phyloP scores from a whole-genome alignment of 1,140 invertebrate genomes.

The Contarinia nasturtii region DNA sequence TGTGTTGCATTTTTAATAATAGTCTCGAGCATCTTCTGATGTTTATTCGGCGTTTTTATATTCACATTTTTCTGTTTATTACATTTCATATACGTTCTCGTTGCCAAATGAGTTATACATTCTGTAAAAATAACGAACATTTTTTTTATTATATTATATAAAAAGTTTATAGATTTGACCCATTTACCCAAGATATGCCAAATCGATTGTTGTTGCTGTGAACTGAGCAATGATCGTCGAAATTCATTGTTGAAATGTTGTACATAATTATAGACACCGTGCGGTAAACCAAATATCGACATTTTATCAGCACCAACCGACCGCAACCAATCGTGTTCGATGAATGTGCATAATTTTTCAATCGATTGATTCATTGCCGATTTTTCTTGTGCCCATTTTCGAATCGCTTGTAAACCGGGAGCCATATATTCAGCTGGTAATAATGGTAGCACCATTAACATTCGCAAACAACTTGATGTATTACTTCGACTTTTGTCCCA shows the following conservation, averaged over 20 bases:
- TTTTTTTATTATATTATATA: no score
- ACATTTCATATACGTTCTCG: conserved; percentile 1
- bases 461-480: conserved; percentile 1
- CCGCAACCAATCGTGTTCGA: conserved; percentile 3
- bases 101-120: conserved; percentile 1
- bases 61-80: neutral
- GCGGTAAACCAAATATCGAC: conserved; percentile 5
- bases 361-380: neutral
- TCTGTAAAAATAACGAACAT: neutral
- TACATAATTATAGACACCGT: conserved; percentile 2
- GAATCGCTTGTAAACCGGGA: conserved; percentile 2
- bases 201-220: neutral
- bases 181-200: conserved; percentile 2
- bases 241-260: conserved; percentile 5
- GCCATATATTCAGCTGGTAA: conserved; percentile 5
- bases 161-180: no score
- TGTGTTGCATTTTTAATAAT: conserved; percentile 4
- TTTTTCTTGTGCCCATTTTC: conserved; percentile 6
- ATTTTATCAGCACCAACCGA: conserved; percentile 5
- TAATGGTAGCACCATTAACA: conserved; percentile 5
- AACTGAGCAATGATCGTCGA: neutral
- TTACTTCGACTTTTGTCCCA: neutral
- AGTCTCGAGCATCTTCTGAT: neutral
- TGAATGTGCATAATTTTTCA: conserved; percentile 3
- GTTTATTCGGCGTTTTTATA: conserved; percentile 1